phyloP scores from a whole-genome alignment of 2,113 vertebrate species.

The Todiramphus saurophagus region DNA sequence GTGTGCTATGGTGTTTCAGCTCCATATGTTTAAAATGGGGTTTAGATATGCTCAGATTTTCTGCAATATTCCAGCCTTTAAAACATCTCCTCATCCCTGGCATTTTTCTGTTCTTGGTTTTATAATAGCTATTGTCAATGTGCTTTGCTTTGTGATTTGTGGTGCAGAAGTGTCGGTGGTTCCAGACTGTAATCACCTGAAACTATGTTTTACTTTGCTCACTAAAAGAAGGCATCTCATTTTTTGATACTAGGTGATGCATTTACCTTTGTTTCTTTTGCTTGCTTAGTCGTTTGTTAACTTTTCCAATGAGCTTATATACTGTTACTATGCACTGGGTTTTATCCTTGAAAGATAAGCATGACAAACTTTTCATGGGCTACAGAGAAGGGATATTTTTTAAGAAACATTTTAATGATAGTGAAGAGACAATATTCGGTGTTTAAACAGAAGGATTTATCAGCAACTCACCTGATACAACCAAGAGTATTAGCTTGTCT shows the following conservation, averaged over 20 bases:
- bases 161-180: neutral
- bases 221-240: neutral
- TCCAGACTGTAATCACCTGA: neutral
- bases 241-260: neutral
- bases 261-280: neutral
- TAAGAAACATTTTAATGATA: neutral
- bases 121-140: neutral
- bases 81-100: neutral
- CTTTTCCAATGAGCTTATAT: neutral
- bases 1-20: neutral
- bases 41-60: neutral
- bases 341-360: constrained; percentile 18
- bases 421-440: neutral
- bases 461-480: neutral
- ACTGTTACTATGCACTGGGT: neutral
- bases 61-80: neutral
- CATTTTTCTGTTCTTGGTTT: neutral
- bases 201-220: neutral
- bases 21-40: neutral
- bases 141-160: neutral
- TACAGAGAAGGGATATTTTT: neutral
- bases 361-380: neutral
- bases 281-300: neutral
- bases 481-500: neutral
- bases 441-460: neutral